Conservation (phyloP, 2,888 invertebrate genomes). For the Calephelis perditalis region DNA sequence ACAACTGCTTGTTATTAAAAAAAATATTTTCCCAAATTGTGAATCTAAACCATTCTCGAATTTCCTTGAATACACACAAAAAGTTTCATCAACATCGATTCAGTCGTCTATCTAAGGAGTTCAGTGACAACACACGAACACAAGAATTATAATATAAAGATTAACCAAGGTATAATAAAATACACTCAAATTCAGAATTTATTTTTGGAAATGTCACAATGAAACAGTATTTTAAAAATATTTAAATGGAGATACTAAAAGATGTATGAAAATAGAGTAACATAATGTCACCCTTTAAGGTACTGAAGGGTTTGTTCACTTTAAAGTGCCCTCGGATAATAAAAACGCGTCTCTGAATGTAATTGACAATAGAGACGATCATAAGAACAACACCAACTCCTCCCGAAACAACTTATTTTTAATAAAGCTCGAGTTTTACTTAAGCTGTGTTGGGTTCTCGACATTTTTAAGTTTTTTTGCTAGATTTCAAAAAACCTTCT, state of each 20-base stretch:
- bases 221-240: not conserved
- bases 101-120: too few relatives aligned
- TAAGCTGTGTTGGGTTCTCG: not conserved
- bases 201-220: too few relatives aligned
- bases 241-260: slow-evolving; percentile 9
- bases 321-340: slow-evolving; percentile 65
- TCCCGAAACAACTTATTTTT: slow-evolving; percentile 18
- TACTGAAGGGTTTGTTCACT: slow-evolving; percentile 63
- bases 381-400: slow-evolving; percentile 39
- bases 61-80: too few relatives aligned
- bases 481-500: too few relatives aligned
- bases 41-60: too few relatives aligned
- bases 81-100: too few relatives aligned
- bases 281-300: slow-evolving; percentile 37
- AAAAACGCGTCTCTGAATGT: slow-evolving; percentile 68
- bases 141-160: too few relatives aligned
- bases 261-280: slow-evolving; percentile 15
- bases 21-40: too few relatives aligned
- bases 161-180: too few relatives aligned
- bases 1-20: too few relatives aligned
- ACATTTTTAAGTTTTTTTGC: slow-evolving; percentile 4
- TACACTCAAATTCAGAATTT: too few relatives aligned
- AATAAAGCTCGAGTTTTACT: not conserved
- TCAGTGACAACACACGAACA: too few relatives aligned
- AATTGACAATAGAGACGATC: slow-evolving; percentile 64